Base-by-base conservation (phyloP, 2,888 invertebrate species). In the Andrena minutula region DNA sequence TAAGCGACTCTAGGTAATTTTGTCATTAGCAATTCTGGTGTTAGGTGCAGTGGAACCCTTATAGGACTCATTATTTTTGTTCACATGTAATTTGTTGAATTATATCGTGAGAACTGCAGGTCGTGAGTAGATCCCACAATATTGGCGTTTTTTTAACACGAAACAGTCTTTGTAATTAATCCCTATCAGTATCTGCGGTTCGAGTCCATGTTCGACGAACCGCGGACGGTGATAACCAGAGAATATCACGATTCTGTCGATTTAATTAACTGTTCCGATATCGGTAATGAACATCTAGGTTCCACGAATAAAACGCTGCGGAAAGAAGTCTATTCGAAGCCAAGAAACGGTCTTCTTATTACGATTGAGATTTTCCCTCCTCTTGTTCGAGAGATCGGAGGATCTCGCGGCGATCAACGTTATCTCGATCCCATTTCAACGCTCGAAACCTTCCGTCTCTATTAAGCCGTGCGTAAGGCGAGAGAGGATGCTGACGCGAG, bases 401-500 rank as follows among this genome's bases (percentile, higher is more conserved):
- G 82, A 82, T 88, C 86, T 73, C 68, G 47, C 66, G 61, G 78
- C 60, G 68, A 83, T 88, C 83, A 53, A 56, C 64, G 77, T 87
- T 86, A 88, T 88, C 87, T 82, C 79, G 79, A 88, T 88, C 83
- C 83, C 75, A 72, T 82, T 85, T 86, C 83, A 66, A 80, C 76
- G 71, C 75, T 58, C 58, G 79, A 70, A 75, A 76, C 79, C 80
- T 63, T 76, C 69, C 75, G 80, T 82, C 75, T 84, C 83, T 84
- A 84, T 86, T 84, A 83, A 85, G 35, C 20, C 32, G 49, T 30
- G 47, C 20, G 73, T 28, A 32, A 69, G 56, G 12, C 10, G 56
- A 30, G 49, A 28, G 61, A 53, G 35, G 72, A 75, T 71, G n/a
- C 41, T n/a, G 41, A 53, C 51, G 53, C 72, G 41, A 32, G 68